Base-by-base conservation (phyloP, 2,113 vertebrate species). In the Pristiophorus japonicus region DNA sequence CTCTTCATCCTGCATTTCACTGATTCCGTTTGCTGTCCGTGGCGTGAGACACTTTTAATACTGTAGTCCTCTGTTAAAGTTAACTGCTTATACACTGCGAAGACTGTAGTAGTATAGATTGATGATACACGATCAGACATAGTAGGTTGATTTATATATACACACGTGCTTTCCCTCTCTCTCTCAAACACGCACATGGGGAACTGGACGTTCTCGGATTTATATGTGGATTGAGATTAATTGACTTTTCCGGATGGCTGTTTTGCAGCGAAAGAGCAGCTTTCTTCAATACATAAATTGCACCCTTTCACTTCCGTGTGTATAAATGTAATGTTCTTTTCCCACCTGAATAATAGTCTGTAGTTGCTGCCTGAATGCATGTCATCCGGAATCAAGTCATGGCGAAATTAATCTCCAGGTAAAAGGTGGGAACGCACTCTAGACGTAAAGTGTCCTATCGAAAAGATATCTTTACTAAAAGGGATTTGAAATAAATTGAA, bases 221-320 rank as follows among this genome's bases (percentile, higher is more conserved):
- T 70, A 30, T 70, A 51, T 70, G 93, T 47, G 38, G 27, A 51
- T 51, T 34, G 45, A 94, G 93, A 94, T 51, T 24, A 70, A 73
- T 45, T 47, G 24, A 92, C 59, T 92, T 63, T 92, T 92, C 59
- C 88, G 88, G 88, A 24, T 63, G 59, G 59, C 88, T 38, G 88
- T 7, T 92, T 63, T 92, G 75, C 51, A 63, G 16, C 59, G n/a
- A 92, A 63, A 91, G 30, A 62, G n/a, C 34, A n/a, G 59, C 34
- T 92, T 92, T 62, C 59, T 63, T 63, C 88, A 92, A 63, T 22
- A 38, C 38, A 16, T 63, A 63, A 38, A 38, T 92, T n/a, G 59
- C 34, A 42, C 59, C 55, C n/a, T 38, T 92, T 92, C 78, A 63
- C 18, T 38, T 34, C 87, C n/a, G 62, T 34, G 6, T 62, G 27